A percentile compares a stretch with the other conserved stretches of the same genome.
Evolutionary conservation across 2,113 vertebrate species (phyloP).

Genomic region (Ciconia stormi): DNA sequence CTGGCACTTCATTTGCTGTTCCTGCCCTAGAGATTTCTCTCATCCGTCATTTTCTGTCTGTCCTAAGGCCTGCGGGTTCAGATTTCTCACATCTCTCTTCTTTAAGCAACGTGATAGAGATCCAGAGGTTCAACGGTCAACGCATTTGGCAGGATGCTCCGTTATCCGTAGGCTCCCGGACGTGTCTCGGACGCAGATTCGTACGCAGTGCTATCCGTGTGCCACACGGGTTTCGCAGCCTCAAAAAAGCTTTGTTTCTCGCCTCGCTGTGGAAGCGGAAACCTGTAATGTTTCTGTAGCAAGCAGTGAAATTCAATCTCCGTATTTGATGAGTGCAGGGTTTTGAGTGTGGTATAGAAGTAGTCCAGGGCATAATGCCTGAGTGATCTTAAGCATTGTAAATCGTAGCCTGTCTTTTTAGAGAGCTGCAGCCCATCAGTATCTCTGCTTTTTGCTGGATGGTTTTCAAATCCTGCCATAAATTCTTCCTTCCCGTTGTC

Average conservation of each 20-base stretch:
- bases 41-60: not conserved
- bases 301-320: not conserved
- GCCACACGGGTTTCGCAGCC: not conserved
- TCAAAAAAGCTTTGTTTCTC: not conserved
- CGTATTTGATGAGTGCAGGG: not conserved
- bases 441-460: not conserved
- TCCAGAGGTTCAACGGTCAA: not conserved
- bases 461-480: not conserved
- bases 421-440: not conserved
- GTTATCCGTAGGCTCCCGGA: not conserved
- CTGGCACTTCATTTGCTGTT: not conserved
- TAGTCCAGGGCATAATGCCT: not conserved
- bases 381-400: not conserved
- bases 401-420: not conserved
- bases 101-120: not conserved
- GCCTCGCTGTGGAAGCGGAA: not conserved
- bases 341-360: not conserved
- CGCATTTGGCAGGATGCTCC: not conserved
- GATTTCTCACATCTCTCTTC: not conserved
- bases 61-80: not conserved
- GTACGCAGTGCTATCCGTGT: not conserved
- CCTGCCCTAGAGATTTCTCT: not conserved
- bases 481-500: not conserved
- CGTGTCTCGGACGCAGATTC: not conserved
- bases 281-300: not conserved